phyloP scores from a whole-genome alignment of 2,113 vertebrate genomes.

The Canis aureus region DNA sequence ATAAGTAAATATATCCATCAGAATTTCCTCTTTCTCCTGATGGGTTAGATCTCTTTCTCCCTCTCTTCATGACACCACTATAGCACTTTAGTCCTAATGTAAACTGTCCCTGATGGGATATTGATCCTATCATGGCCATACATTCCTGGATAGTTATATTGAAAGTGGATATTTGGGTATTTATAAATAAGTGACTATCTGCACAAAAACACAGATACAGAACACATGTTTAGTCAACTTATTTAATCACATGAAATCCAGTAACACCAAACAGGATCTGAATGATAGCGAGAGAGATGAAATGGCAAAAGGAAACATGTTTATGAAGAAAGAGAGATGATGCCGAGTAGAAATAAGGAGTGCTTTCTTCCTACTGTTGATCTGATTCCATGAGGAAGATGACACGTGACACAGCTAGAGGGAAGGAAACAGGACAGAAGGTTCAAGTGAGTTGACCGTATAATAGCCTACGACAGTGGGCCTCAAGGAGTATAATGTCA shows the following conservation, averaged over 20 bases:
- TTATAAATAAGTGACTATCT: not conserved
- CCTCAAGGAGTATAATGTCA: too few relatives aligned
- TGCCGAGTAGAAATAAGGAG: not conserved
- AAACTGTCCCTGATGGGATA: not conserved
- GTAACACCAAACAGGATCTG: not conserved
- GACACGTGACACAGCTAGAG: not conserved
- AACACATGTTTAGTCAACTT: not conserved
- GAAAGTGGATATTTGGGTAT: not conserved
- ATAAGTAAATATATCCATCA: not conserved
- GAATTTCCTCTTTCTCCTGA: too few relatives aligned
- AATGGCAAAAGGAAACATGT: not conserved
- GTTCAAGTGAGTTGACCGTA: not conserved
- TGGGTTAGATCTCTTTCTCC: not conserved
- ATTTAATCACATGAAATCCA: not conserved
- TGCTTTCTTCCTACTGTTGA: not conserved
- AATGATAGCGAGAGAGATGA: too few relatives aligned
- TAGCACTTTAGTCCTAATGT: not conserved
- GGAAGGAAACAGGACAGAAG: not conserved
- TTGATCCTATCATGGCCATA: not conserved
- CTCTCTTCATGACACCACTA: not conserved
- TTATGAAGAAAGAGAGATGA: not conserved
- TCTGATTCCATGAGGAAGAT: not conserved
- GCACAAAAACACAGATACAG: not conserved
- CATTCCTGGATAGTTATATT: not conserved
- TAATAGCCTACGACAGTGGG: not conserved